These are phyloP conservation scores for Gallinago stenura DNA, from an alignment of 2,797 vertebrate genomes.

Conservation along the genomic window DNA sequence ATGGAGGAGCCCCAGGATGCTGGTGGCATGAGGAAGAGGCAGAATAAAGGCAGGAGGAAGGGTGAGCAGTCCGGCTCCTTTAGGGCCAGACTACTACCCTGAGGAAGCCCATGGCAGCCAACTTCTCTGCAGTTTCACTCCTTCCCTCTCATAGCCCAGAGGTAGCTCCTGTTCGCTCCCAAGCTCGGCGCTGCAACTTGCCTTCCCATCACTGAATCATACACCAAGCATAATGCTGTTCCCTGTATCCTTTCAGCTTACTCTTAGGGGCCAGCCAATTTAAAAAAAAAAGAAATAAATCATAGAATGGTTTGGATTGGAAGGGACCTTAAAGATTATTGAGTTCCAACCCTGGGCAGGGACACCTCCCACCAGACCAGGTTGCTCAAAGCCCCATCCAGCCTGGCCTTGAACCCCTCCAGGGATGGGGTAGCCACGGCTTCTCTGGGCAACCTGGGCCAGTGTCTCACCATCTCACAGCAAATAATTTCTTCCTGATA, in stretches of 20 bases:
- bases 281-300: background rate
- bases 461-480: background rate
- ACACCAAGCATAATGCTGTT: background rate
- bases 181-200: background rate
- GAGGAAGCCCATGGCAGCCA: background rate
- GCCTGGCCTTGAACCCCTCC: background rate
- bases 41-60: background rate
- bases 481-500: background rate
- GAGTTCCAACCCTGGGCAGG: too few species aligned
- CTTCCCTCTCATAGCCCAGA: background rate
- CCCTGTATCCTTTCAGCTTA: rapidly evolving
- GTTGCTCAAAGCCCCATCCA: too few species aligned
- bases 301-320: too few species aligned
- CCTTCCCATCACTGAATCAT: background rate
- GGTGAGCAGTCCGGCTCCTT: background rate
- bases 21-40: background rate
- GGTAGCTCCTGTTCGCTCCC: background rate
- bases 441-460: background rate
- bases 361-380: too few species aligned
- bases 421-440: background rate
- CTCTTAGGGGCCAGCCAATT: background rate
- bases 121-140: background rate
- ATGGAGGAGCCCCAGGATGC: background rate
- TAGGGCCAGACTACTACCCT: background rate
- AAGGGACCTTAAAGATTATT: too few species aligned